Evolutionary conservation across 2,113 vertebrate genomes (phyloP).

Genomic region (Upupa epops): DNA sequence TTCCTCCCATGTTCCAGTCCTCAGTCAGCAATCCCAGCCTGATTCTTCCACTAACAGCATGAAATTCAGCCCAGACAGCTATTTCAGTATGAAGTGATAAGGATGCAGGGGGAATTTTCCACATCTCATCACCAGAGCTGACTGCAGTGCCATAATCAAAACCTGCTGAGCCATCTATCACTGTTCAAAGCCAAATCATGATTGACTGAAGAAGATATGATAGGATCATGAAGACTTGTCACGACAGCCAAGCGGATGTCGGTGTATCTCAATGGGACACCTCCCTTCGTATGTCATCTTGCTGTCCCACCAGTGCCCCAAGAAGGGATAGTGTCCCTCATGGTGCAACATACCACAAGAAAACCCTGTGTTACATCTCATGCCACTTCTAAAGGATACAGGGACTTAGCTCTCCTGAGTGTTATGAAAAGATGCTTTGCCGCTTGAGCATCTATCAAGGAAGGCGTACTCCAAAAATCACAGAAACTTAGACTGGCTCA

Average conservation of each 20-base stretch:
- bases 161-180: background rate
- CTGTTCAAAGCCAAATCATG: background rate
- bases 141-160: background rate
- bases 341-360: rapidly evolving
- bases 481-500: too few relatives aligned
- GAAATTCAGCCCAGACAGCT: background rate
- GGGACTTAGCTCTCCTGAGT: background rate
- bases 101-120: background rate
- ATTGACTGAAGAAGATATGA: background rate
- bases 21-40: background rate
- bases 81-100: background rate
- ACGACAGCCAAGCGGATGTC: rapidly evolving
- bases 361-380: rapidly evolving
- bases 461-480: background rate
- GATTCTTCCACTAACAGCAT: background rate
- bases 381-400: background rate
- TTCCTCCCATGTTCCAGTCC: background rate
- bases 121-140: background rate
- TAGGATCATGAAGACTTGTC: background rate
- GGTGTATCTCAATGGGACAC: rapidly evolving
- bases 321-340: background rate
- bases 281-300: background rate
- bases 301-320: background rate
- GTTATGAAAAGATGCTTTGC: background rate
- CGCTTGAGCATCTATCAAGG: background rate